phyloP scores from a whole-genome alignment of 2,113 vertebrate genomes.

The Barbus barbus region DNA sequence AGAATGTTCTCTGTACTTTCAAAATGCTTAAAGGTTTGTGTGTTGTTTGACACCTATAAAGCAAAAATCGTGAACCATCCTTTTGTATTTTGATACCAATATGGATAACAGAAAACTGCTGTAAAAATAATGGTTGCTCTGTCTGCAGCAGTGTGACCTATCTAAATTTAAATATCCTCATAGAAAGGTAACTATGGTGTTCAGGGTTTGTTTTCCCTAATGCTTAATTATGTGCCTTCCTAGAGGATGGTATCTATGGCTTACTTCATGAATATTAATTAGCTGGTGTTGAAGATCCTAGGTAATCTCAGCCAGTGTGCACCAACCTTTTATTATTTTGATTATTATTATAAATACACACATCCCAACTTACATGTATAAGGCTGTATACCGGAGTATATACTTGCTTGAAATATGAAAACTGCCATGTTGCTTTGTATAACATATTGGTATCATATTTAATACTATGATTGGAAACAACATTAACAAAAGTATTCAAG shows the following conservation, averaged over 20 bases:
- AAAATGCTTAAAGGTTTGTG: neutral
- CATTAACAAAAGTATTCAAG: no score
- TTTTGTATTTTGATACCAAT: neutral
- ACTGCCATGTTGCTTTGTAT: neutral
- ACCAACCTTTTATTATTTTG: neutral
- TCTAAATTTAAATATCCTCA: neutral
- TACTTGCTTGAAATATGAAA: neutral
- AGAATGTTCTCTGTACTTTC: neutral
- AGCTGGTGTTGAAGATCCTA: neutral
- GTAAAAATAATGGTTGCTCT: neutral
- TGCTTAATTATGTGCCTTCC: neutral
- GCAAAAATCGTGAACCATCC: neutral
- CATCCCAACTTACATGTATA: neutral
- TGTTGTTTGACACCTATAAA: neutral
- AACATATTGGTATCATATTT: no score
- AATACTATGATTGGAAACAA: no score
- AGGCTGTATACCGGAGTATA: neutral
- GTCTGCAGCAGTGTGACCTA: neutral
- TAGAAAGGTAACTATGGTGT: neutral
- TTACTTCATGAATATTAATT: conserved; percentile 6
- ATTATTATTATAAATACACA: neutral
- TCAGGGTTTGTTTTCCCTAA: neutral
- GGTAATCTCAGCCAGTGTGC: neutral
- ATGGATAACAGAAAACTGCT: neutral
- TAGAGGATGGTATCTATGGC: neutral